A percentile compares a stretch with the other conserved stretches of the same genome.
Conservation (phyloP, 2,888 invertebrate species). For the Synanthedon formicaeformis region DNA sequence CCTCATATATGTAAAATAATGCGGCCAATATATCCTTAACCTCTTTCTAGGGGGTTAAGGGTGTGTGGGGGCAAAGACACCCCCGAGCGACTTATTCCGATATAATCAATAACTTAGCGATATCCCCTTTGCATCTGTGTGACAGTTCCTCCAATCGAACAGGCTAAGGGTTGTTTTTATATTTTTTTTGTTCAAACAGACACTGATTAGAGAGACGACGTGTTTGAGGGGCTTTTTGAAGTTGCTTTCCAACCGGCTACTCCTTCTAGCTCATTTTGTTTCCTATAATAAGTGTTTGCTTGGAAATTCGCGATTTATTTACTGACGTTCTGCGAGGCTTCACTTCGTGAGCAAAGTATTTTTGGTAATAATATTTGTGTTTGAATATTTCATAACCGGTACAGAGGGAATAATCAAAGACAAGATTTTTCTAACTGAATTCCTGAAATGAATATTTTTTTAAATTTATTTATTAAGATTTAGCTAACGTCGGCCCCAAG, state of each 20-base stretch:
- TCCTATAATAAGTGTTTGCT: slow-evolving; percentile 44
- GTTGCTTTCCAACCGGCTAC: slow-evolving; percentile 48
- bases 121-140: slow-evolving; percentile 71
- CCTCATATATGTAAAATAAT: slow-evolving; percentile 70
- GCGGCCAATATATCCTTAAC: slow-evolving; percentile 63
- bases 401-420: too few species aligned
- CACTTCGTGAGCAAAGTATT: too few species aligned
- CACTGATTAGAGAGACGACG: slow-evolving; percentile 58
- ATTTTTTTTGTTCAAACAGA: slow-evolving; percentile 61
- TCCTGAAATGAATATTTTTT: too few species aligned
- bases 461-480: too few species aligned
- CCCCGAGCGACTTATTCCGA: slow-evolving; percentile 67
- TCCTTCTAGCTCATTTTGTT: slow-evolving; percentile 35
- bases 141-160: slow-evolving; percentile 64
- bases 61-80: slow-evolving; percentile 28
- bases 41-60: slow-evolving; percentile 30
- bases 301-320: slow-evolving; percentile 6
- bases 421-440: too few species aligned
- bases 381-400: too few species aligned
- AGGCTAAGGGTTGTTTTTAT: slow-evolving; percentile 50
- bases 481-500: too few species aligned
- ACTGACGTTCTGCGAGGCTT: slow-evolving; percentile 3
- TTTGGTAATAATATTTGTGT: too few species aligned
- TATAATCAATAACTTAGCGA: slow-evolving; percentile 72
- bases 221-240: slow-evolving; percentile 46